Conservation (phyloP, 1,140 invertebrate genomes). For the Ericerus pela region DNA sequence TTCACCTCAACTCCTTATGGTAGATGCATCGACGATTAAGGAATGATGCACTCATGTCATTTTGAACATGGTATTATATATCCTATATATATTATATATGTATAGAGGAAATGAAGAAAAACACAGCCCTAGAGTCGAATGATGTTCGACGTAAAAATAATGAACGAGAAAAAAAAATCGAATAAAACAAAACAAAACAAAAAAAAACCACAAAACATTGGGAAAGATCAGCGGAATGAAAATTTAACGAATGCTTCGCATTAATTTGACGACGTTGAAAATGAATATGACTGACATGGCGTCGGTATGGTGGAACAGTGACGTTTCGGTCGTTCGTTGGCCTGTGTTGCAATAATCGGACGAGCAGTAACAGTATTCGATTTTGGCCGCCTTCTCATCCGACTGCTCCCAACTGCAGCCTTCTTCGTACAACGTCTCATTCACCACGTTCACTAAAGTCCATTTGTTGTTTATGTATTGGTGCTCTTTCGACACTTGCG, state of each 20-base stretch:
- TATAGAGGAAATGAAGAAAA: too few relatives aligned
- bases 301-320: constrained; percentile 33
- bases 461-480: constrained; percentile 39
- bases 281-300: constrained; percentile 39
- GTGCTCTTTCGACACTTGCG: constrained; percentile 45
- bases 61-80: too few relatives aligned
- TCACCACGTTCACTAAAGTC: constrained; percentile 41
- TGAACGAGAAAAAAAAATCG: not conserved
- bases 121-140: too few relatives aligned
- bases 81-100: too few relatives aligned
- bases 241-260: constrained; percentile 7
- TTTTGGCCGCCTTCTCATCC: constrained; percentile 32
- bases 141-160: not conserved
- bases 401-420: constrained; percentile 51
- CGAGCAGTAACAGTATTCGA: constrained; percentile 50
- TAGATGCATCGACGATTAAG: too few relatives aligned
- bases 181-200: not conserved
- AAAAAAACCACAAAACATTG: not conserved
- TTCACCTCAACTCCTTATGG: too few relatives aligned
- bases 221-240: not conserved
- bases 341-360: constrained; percentile 46
- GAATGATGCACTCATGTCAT: too few relatives aligned
- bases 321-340: constrained; percentile 30
- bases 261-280: constrained; percentile 35
- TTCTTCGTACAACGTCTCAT: constrained; percentile 44